Evolutionary conservation across 2,888 invertebrate species (phyloP).

Genomic region (Parnassius mnemosyne): DNA sequence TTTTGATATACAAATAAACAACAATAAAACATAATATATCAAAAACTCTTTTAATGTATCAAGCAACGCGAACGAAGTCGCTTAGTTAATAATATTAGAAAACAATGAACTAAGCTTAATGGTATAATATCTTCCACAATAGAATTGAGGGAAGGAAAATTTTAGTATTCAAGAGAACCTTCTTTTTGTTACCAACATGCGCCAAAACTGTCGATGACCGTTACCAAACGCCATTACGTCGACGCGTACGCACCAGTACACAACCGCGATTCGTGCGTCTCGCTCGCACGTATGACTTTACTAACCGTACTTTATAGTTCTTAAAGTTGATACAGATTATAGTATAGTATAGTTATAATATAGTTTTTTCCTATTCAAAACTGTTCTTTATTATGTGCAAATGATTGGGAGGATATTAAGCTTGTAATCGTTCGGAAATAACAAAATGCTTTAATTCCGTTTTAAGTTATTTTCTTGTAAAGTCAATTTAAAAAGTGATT

Average conservation of each 20-base stretch:
- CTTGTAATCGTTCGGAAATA: not conserved
- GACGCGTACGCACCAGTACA: slow-evolving; percentile 16
- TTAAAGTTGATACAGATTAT: slow-evolving; percentile 1
- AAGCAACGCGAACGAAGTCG: too few species aligned
- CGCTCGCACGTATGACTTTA: slow-evolving; percentile 51
- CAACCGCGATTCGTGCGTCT: slow-evolving; percentile 48
- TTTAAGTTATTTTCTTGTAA: too few species aligned
- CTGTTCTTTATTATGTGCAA: not conserved
- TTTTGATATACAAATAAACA: too few species aligned
- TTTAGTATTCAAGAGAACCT: slow-evolving; percentile 21
- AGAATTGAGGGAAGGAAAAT: not conserved
- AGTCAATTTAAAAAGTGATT: not conserved
- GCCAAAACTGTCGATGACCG: slow-evolving; percentile 22
- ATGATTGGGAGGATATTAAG: not conserved
- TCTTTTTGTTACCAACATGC: slow-evolving; percentile 14
- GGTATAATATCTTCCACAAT: too few species aligned
- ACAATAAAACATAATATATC: too few species aligned
- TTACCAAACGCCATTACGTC: slow-evolving; percentile 13
- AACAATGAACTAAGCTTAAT: too few species aligned
- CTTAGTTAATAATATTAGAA: too few species aligned
- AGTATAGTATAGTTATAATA: too few species aligned
- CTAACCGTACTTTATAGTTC: slow-evolving; percentile 24
- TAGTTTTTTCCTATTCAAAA: not conserved
- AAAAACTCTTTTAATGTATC: too few species aligned
- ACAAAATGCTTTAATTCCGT: too few species aligned